Percentiles rank a stretch among this genome's conserved stretches.
phyloP scores from a whole-genome alignment of 2,888 invertebrate species.

The Pocota personata region DNA sequence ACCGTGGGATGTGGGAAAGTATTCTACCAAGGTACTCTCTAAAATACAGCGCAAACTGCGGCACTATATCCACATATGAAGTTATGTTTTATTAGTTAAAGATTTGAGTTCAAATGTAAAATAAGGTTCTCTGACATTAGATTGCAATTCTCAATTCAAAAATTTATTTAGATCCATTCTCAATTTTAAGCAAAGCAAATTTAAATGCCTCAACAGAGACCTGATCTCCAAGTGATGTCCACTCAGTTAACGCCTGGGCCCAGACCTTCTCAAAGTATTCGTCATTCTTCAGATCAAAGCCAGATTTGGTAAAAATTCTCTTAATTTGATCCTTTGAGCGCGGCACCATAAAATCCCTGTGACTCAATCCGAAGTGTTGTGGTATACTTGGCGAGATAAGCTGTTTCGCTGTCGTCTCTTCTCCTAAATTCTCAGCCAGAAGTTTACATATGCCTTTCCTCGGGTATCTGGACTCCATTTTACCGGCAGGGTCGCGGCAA shows the following conservation, averaged over 20 bases:
- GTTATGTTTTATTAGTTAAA: no score
- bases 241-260: constrained; percentile 27
- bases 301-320: constrained; percentile 75
- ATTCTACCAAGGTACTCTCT: no score
- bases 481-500: constrained; percentile 35
- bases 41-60: no score
- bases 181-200: constrained; percentile 38
- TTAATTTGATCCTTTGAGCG: constrained; percentile 76
- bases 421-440: constrained; percentile 54
- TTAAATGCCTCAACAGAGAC: constrained; percentile 68
- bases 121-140: no score
- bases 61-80: no score
- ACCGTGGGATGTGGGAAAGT: no score
- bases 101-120: no score
- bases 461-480: background rate
- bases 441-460: constrained; percentile 35
- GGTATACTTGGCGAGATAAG: constrained; percentile 77
- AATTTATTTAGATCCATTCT: constrained; percentile 17
- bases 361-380: constrained; percentile 74
- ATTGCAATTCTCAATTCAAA: background rate
- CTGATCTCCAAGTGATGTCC: constrained; percentile 49
- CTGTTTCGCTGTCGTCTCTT: constrained; percentile 75
- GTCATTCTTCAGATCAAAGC: constrained; percentile 19
- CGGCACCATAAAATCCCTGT: constrained; percentile 76
- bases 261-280: constrained; percentile 48